phyloP scores from a whole-genome alignment of 2,797 vertebrate species.

The Esox lucius region DNA sequence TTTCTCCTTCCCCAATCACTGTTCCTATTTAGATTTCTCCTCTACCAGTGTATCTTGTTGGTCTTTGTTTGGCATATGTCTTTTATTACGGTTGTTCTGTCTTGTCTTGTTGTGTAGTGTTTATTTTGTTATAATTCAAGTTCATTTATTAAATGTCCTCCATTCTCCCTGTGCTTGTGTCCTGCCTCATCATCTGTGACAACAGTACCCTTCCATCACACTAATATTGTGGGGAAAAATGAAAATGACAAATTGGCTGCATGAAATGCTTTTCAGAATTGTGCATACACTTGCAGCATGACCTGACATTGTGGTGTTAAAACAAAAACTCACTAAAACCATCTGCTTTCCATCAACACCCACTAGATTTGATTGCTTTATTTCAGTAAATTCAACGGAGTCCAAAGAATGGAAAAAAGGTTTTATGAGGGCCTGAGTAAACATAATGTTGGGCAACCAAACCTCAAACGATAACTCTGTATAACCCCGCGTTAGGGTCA shows the following conservation, averaged over 20 bases:
- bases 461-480: neutral
- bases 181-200: no score
- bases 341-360: neutral
- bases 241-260: neutral
- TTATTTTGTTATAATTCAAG: no score
- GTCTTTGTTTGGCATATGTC: no score
- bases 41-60: no score
- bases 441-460: neutral
- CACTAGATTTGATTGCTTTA: neutral
- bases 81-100: no score
- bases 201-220: neutral
- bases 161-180: no score
- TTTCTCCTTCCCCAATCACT: no score
- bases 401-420: neutral
- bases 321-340: neutral
- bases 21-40: no score
- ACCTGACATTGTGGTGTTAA: neutral
- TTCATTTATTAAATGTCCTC: no score
- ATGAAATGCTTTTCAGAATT: neutral
- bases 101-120: no score
- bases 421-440: neutral
- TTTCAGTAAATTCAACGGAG: neutral
- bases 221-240: neutral
- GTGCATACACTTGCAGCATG: neutral
- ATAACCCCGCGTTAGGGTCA: neutral